A percentile compares a stretch with the other conserved stretches of the same genome.
phyloP scores from a whole-genome alignment of 1,140 invertebrate species.

The Eubasilissa regina region DNA sequence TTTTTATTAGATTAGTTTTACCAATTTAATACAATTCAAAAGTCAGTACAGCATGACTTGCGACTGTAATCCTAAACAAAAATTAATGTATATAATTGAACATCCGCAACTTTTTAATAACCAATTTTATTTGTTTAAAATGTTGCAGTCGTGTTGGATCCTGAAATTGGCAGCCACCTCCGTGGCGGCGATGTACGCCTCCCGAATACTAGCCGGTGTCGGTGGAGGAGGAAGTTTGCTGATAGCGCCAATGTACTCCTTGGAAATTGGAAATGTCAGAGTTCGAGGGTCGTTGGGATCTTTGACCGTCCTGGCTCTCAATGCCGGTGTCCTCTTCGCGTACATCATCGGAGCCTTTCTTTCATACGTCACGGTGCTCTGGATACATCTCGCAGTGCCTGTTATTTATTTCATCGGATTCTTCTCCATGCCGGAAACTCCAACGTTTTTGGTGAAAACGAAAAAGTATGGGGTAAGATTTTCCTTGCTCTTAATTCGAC shows the following conservation, averaged over 20 bases:
- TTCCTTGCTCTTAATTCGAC: too few species aligned
- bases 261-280: conserved; percentile 73
- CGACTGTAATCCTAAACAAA: too few species aligned
- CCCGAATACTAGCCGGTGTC: conserved; percentile 66
- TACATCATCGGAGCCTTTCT: conserved; percentile 74
- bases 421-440: conserved; percentile 74
- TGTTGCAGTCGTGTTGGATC: conserved; percentile 64
- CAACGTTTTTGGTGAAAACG: conserved; percentile 64
- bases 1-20: too few species aligned
- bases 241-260: conserved; percentile 73
- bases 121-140: too few species aligned
- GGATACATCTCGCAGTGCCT: conserved; percentile 59
- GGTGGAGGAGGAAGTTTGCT: conserved; percentile 71
- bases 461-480: conserved; percentile 48
- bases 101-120: too few species aligned
- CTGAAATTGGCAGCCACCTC: conserved; percentile 64
- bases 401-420: conserved; percentile 66
- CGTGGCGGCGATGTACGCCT: conserved; percentile 62
- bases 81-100: too few species aligned
- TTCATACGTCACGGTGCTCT: conserved; percentile 63
- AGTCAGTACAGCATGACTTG: too few species aligned
- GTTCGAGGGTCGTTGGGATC: conserved; percentile 75
- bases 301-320: conserved; percentile 70
- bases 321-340: conserved; percentile 73
- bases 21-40: too few species aligned